Percentiles rank a stretch among this genome's conserved stretches.
phyloP scores from a whole-genome alignment of 1,140 invertebrate genomes.

The Trigoniulus corallinus region DNA sequence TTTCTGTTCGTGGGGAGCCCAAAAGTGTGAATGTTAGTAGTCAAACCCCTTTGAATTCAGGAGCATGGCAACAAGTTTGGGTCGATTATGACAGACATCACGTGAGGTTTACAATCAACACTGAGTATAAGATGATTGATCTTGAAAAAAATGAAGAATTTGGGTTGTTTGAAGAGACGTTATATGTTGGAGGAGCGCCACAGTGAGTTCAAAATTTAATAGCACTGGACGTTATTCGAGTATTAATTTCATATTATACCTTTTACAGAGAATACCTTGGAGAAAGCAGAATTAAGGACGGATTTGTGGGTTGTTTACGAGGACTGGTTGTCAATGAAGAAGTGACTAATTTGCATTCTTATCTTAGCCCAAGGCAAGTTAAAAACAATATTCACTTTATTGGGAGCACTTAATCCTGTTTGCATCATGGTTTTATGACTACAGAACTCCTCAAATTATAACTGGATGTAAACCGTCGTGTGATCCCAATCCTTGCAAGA shows the following conservation, averaged over 20 bases:
- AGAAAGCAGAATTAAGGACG: conserved; percentile 36
- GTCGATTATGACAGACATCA: conserved; percentile 59
- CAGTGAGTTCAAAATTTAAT: conserved; percentile 39
- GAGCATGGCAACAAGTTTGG: conserved; percentile 84
- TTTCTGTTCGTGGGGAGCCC: conserved; percentile 53
- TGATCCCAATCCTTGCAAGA: conserved; percentile 80
- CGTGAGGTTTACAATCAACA: conserved; percentile 83
- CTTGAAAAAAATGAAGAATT: conserved; percentile 68
- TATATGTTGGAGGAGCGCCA: conserved; percentile 81
- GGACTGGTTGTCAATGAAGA: conserved; percentile 79
- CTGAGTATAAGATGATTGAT: conserved; percentile 70
- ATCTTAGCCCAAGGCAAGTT: conserved; percentile 50
- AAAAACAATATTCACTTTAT: conserved; percentile 32
- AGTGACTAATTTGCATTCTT: conserved; percentile 75
- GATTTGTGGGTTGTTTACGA: conserved; percentile 80
- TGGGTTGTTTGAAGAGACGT: conserved; percentile 76
- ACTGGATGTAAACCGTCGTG: conserved; percentile 85
- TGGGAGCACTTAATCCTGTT: conserved; percentile 43
- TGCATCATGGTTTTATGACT: conserved; percentile 1
- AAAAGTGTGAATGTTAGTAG: conserved; percentile 63
- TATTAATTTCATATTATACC: conserved; percentile 15
- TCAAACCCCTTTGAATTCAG: conserved; percentile 59
- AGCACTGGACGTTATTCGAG: background rate
- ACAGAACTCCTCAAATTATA: conserved; percentile 35
- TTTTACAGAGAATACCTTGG: background rate